Conservation (phyloP, 1,140 invertebrate genomes). For the Drosophila ambigua region DNA sequence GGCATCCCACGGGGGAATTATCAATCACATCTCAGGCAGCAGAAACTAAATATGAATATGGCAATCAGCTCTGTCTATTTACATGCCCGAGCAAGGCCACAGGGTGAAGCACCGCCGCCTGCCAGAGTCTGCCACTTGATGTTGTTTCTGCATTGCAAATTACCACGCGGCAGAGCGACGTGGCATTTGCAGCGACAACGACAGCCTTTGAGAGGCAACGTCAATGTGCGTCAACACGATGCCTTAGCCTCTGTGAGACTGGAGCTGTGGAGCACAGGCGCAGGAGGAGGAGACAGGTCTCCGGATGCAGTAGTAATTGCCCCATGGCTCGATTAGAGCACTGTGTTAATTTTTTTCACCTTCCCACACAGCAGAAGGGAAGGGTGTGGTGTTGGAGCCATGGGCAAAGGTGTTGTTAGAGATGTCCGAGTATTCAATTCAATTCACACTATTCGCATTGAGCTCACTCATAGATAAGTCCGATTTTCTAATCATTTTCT, state of each 20-base stretch:
- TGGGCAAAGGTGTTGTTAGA: background rate
- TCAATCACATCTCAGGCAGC: slow-evolving; percentile 15
- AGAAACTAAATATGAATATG: slow-evolving; percentile 46
- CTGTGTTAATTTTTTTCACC: slow-evolving; percentile 66
- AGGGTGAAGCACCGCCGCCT: background rate
- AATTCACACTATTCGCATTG: no score
- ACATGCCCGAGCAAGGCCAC: slow-evolving; percentile 20
- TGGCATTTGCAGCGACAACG: no score
- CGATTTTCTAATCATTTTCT: no score
- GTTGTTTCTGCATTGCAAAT: slow-evolving; percentile 77
- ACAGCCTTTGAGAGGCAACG: slow-evolving; percentile 52
- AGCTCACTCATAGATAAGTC: no score
- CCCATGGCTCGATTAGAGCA: slow-evolving; percentile 68
- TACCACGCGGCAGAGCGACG: slow-evolving; percentile 36
- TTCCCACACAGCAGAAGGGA: background rate
- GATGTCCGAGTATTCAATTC: no score
- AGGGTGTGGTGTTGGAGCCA: background rate
- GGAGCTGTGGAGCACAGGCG: background rate
- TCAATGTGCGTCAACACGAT: slow-evolving; percentile 60
- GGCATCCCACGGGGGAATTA: slow-evolving; percentile 40
- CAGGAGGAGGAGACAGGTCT: slow-evolving; percentile 10
- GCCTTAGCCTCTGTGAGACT: slow-evolving; percentile 9
- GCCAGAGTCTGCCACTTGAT: slow-evolving; percentile 26
- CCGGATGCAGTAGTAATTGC: slow-evolving; percentile 31
- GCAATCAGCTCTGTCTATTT: slow-evolving; percentile 44